Percentiles rank a stretch among this genome's conserved stretches.
phyloP scores from a whole-genome alignment of 2,888 invertebrate genomes.

The Dinocampus coccinellae region DNA sequence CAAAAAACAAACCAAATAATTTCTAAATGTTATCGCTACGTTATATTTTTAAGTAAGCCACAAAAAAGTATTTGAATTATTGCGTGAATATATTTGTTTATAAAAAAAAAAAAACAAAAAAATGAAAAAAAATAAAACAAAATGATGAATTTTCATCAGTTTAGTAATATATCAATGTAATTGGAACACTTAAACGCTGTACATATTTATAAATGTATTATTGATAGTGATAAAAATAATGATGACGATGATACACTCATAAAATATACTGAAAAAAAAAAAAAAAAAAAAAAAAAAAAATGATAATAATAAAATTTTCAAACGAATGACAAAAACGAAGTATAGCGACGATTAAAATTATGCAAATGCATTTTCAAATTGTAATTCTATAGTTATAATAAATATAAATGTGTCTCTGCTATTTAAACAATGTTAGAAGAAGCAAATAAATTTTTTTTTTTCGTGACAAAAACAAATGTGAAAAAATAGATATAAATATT shows the following conservation, averaged over 20 bases:
- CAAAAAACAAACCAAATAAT: constrained; percentile 47
- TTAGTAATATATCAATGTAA: not conserved
- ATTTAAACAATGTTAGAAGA: not conserved
- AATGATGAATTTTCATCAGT: not conserved
- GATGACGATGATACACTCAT: not conserved
- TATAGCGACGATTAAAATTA: not conserved
- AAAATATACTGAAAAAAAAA: not conserved
- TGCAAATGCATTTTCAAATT: not conserved
- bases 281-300: not conserved
- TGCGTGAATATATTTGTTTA: constrained; percentile 34
- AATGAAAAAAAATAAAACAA: not conserved
- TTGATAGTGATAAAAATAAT: not conserved
- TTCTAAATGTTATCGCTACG: constrained; percentile 64
- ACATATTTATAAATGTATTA: not conserved
- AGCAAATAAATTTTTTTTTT: not conserved
- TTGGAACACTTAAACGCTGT: not conserved
- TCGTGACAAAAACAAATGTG: too few relatives aligned
- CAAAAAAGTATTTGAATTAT: constrained; percentile 33
- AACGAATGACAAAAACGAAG: not conserved
- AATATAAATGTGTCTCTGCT: not conserved
- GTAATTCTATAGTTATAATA: not conserved
- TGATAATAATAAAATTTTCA: not conserved
- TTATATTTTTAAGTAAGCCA: constrained; percentile 30
- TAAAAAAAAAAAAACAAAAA: constrained; percentile 22
- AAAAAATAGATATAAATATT: constrained; percentile 24